Evolutionary conservation across 2,888 invertebrate genomes (phyloP), one percentile per base, ranked within the genome.

Genomic region (Spilosoma lubricipeda): DNA sequence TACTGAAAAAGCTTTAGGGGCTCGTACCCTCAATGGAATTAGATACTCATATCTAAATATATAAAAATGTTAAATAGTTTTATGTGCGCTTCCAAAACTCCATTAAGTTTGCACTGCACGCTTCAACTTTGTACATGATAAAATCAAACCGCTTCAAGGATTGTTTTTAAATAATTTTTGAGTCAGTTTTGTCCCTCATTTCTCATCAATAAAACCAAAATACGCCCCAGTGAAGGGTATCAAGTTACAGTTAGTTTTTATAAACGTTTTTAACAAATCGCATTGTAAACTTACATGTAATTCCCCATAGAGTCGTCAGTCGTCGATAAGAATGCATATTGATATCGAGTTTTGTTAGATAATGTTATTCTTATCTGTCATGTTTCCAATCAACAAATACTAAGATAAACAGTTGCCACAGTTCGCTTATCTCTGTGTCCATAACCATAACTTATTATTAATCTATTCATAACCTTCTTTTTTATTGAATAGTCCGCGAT

Each of bases 301-400:
- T 63, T 63, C 63, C 63, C 63, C 18, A 59, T 39, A 36, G 52
- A 56, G 27, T 39, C 8, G 56, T 27, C 52, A 9, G 36, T 27
- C 39, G 39, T 4, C 20, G 56, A 70, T 70, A 70, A 59, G 39
- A 27, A 39, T 39, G 69, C 36, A 70, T 39, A 70, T 59, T 36
- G 36, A 36, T 70, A 70, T 70, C 39, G 4, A 39, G 56, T 70
- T 66, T 71, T 20, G 56, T 64, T 20, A 30, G 71, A 75, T 71
- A 75, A 68, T 52, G 45, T 36, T 52, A 33, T 15, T 27, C 68
- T 74, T 74, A 71, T 75, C 75, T 23, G 30, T 42, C 52, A 64
- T 73, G 27, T 75, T 68, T 64, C 27, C 56, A 69, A 75, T 71
- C 75, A 65, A 69, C 56, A 63, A 52, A 39, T 56, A 39, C 56